Evolutionary conservation across 2,797 vertebrate genomes (phyloP).

Genomic region (Enteromius viviparus): DNA sequence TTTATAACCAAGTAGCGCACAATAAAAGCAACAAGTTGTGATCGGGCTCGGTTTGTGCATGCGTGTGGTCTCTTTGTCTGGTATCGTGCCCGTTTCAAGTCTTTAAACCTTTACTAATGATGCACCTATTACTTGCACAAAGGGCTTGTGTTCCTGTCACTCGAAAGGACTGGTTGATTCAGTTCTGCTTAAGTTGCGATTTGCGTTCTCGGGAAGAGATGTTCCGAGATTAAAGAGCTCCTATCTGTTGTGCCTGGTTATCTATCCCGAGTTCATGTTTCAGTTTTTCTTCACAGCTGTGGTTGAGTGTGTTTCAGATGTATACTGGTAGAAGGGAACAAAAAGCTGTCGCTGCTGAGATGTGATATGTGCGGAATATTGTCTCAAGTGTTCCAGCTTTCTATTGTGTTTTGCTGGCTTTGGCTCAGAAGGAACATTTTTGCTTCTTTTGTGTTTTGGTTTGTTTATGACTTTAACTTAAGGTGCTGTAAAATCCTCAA

Average conservation of each 20-base stretch:
- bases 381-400: not conserved
- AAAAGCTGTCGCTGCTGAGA: conserved; percentile 24
- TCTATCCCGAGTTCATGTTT: conserved; percentile 15
- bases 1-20: not conserved
- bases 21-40: conserved; percentile 36
- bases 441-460: not conserved
- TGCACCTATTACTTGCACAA: not conserved
- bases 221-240: conserved; percentile 9
- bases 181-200: not conserved
- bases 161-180: not conserved
- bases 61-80: conserved; percentile 45
- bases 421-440: not conserved
- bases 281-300: not conserved
- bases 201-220: conserved; percentile 21
- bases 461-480: not conserved
- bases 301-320: not conserved
- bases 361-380: not conserved
- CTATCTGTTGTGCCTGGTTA: not conserved
- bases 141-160: not conserved
- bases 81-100: not conserved
- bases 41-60: not conserved
- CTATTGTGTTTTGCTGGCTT: not conserved
- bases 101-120: conserved; percentile 3
- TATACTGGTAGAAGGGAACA: not conserved
- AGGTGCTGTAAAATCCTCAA: not conserved